Evolutionary conservation across 2,113 vertebrate species (phyloP).

Genomic region (Onychorhynchus coronatus): DNA sequence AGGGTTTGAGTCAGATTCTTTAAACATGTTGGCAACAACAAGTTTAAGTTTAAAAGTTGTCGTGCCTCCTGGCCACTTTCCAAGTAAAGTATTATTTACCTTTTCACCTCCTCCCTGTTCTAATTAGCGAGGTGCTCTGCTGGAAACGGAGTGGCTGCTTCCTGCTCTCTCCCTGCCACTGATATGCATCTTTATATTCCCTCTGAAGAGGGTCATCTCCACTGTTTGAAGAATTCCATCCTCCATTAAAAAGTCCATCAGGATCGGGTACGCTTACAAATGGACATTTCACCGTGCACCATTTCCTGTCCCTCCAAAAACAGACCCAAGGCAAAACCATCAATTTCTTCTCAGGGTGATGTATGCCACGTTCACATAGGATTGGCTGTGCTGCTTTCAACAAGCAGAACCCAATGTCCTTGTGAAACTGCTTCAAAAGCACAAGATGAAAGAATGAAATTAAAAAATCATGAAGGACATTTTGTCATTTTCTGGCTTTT

Average conservation of each 20-base stretch:
- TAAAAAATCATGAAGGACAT: neutral
- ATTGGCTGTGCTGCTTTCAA: neutral
- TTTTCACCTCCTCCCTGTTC: neutral
- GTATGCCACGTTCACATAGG: neutral
- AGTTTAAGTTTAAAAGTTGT: neutral
- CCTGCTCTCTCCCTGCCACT: neutral
- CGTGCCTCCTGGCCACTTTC: neutral
- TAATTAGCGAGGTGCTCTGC: neutral
- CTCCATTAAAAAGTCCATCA: neutral
- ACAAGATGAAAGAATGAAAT: neutral
- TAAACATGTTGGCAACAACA: neutral
- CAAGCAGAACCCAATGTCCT: neutral
- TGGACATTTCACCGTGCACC: rapidly evolving
- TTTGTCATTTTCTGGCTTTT: neutral
- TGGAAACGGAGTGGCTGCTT: neutral
- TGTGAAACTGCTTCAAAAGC: neutral
- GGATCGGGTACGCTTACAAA: neutral
- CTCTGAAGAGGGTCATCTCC: neutral
- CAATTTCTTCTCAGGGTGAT: neutral
- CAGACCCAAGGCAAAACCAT: neutral
- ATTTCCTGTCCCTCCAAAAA: neutral
- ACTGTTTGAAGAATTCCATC: neutral
- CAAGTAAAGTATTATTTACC: neutral
- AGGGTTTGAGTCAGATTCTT: neutral
- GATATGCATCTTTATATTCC: neutral